These are phyloP conservation scores for Palythoa grandiflora DNA, from an alignment of 92 coral and sea anemone species.

Conservation along the genomic window DNA sequence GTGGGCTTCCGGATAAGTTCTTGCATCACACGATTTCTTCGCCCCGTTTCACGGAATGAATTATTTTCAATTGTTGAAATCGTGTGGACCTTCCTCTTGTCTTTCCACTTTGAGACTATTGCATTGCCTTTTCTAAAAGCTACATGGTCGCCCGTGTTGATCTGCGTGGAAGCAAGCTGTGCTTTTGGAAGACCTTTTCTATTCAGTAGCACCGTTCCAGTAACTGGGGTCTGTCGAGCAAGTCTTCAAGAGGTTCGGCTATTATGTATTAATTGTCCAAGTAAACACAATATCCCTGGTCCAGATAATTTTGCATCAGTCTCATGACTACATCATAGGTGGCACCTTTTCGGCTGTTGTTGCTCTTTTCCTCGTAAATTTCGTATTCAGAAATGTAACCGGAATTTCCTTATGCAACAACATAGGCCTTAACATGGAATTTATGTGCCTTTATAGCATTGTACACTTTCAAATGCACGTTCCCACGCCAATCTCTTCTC, in stretches of 20 bases:
- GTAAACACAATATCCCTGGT: slow-evolving; percentile 45
- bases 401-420: slow-evolving; percentile 41
- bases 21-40: slow-evolving; percentile 23
- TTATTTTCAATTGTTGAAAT: slow-evolving; percentile 65
- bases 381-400: slow-evolving; percentile 40
- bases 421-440: slow-evolving; percentile 41
- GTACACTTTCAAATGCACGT: slow-evolving; percentile 40
- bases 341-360: slow-evolving; percentile 33
- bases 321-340: slow-evolving; percentile 36
- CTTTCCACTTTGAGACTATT: slow-evolving; percentile 61
- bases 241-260: slow-evolving; percentile 29
- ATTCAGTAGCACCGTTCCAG: slow-evolving; percentile 57
- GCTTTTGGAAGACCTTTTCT: slow-evolving; percentile 57
- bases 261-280: slow-evolving; percentile 50
- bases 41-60: slow-evolving; percentile 28
- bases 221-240: slow-evolving; percentile 9
- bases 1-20: slow-evolving; percentile 4
- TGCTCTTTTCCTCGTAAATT: slow-evolving; percentile 28
- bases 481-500: no score
- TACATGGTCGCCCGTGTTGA: slow-evolving; percentile 28
- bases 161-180: not conserved
- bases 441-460: slow-evolving; percentile 45
- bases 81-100: slow-evolving; percentile 55
- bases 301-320: slow-evolving; percentile 30
- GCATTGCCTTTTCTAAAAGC: slow-evolving; percentile 12